Conservation (phyloP, 1,140 invertebrate species). For the Plectrocnemia conspersa region DNA sequence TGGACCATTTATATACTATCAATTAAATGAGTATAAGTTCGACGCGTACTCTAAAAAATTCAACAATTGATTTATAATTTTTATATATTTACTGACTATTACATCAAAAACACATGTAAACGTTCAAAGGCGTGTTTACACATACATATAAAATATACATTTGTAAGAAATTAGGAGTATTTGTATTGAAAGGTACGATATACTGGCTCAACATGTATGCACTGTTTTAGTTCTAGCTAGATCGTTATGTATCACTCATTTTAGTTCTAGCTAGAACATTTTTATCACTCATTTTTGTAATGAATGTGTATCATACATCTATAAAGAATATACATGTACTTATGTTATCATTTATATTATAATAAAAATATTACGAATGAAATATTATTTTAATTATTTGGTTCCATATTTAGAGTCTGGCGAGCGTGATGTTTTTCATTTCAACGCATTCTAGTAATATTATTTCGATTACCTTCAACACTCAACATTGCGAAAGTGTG, state of each 20-base stretch:
- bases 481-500: too few species aligned
- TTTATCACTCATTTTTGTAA: constrained; percentile 33
- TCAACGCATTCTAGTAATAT: too few species aligned
- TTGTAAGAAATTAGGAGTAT: constrained; percentile 18
- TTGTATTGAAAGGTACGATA: constrained; percentile 24
- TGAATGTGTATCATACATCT: constrained; percentile 30
- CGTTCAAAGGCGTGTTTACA: background rate
- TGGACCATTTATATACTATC: too few species aligned
- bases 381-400: too few species aligned
- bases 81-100: too few species aligned
- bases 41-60: too few species aligned
- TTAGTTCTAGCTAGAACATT: constrained; percentile 25
- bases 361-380: constrained; percentile 29
- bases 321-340: constrained; percentile 33
- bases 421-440: too few species aligned
- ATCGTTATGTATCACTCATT: constrained; percentile 34
- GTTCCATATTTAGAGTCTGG: too few species aligned
- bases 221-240: constrained; percentile 33
- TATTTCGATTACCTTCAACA: too few species aligned
- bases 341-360: constrained; percentile 35
- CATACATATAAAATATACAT: constrained; percentile 18
- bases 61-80: too few species aligned
- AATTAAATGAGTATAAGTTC: too few species aligned
- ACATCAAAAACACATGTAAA: too few species aligned
- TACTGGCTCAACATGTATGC: constrained; percentile 34